Conservation (phyloP, 2,888 invertebrate species). For the Neoscelio sp. region DNA sequence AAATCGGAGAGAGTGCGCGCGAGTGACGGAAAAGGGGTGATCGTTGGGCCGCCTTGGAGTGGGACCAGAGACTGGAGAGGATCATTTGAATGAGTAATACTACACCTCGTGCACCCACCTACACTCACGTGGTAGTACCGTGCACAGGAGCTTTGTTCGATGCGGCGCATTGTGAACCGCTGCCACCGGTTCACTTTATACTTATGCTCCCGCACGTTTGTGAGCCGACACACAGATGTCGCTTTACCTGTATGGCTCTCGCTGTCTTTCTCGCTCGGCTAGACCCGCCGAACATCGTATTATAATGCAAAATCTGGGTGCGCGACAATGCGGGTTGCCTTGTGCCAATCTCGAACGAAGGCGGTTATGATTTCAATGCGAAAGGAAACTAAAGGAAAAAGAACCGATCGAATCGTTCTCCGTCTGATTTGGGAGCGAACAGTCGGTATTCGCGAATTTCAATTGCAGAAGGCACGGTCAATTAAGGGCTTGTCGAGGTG, state of each 20-base stretch:
- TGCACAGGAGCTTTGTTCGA: constrained; percentile 82
- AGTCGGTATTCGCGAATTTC: background rate
- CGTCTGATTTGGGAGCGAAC: constrained; percentile 10
- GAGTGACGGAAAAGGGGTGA: constrained; percentile 65
- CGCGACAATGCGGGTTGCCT: constrained; percentile 81
- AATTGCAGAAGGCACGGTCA: background rate
- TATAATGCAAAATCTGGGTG: constrained; percentile 78
- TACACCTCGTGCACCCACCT: constrained; percentile 83
- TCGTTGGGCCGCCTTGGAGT: constrained; percentile 48
- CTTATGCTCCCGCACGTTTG: constrained; percentile 69
- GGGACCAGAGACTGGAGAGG: constrained; percentile 73
- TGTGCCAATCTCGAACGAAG: constrained; percentile 81
- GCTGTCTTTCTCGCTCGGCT: constrained; percentile 62
- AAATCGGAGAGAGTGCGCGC: constrained; percentile 60
- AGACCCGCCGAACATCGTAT: constrained; percentile 80
- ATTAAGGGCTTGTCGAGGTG: constrained; percentile 6
- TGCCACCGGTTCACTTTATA: constrained; percentile 82
- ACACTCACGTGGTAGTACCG: constrained; percentile 78
- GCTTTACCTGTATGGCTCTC: constrained; percentile 66
- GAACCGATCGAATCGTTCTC: constrained; percentile 31
- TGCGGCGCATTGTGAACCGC: constrained; percentile 80
- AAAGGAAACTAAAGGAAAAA: constrained; percentile 26
- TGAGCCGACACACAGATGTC: constrained; percentile 70
- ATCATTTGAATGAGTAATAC: constrained; percentile 83
- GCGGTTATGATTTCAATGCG: constrained; percentile 76